A percentile compares a stretch with the other conserved stretches of the same genome.
phyloP scores from a whole-genome alignment of 2,113 vertebrate species.

The Oreochromis tanganicae region DNA sequence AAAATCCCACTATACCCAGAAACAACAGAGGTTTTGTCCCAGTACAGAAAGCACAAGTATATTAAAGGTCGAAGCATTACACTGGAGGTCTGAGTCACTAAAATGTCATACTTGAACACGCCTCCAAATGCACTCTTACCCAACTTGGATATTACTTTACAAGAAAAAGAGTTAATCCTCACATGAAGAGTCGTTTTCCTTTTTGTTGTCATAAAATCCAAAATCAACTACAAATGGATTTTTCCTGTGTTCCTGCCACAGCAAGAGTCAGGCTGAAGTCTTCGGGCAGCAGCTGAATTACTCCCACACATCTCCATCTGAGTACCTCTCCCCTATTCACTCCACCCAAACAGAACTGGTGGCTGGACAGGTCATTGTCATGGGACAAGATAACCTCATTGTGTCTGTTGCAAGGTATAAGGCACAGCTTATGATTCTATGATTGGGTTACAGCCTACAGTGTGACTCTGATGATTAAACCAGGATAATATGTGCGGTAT shows the following conservation, averaged over 20 bases:
- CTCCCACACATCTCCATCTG: slow-evolving; percentile 56
- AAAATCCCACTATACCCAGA: not conserved
- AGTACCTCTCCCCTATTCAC: slow-evolving; percentile 31
- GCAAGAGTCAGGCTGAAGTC: slow-evolving; percentile 69
- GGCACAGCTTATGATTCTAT: not conserved
- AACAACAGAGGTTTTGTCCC: not conserved
- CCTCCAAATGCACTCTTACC: not conserved
- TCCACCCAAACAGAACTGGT: slow-evolving; percentile 52
- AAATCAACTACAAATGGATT: not conserved
- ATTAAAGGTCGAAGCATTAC: not conserved
- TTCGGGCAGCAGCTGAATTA: slow-evolving; percentile 72
- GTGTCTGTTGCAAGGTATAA: slow-evolving; percentile 77
- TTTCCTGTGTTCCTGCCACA: slow-evolving; percentile 13
- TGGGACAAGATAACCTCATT: slow-evolving; percentile 83
- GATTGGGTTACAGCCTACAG: not conserved
- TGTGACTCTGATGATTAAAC: not conserved
- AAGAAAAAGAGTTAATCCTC: not conserved
- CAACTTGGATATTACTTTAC: not conserved
- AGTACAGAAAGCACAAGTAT: rapidly evolving
- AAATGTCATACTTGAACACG: not conserved
- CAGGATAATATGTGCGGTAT: not conserved
- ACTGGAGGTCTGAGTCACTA: not conserved
- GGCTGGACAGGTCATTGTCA: slow-evolving; percentile 79
- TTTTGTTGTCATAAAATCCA: not conserved
- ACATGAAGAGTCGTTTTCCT: not conserved